Conservation (phyloP, 2,797 vertebrate genomes). For the Tapirus indicus region DNA sequence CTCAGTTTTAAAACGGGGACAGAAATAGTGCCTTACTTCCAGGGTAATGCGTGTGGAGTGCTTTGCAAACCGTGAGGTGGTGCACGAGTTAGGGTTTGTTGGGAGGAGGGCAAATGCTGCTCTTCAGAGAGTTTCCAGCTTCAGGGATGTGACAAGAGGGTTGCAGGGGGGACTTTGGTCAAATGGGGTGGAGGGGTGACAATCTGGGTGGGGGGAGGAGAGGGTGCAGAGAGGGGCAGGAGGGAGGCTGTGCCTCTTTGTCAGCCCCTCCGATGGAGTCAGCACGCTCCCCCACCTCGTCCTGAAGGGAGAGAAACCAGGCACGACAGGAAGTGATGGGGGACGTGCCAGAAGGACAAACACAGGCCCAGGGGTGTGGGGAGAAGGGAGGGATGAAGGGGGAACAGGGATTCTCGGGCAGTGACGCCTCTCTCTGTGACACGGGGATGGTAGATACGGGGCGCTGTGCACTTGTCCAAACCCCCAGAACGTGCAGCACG, state of each 20-base stretch:
- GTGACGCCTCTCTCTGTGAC: fast-evolving
- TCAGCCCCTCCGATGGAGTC: background rate
- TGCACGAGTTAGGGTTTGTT: too few relatives aligned
- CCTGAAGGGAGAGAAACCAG: background rate
- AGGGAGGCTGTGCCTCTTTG: background rate
- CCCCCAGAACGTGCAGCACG: too few relatives aligned
- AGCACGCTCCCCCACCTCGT: background rate
- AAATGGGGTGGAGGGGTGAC: background rate
- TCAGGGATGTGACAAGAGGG: background rate
- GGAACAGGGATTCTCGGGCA: background rate
- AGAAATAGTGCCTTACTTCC: background rate
- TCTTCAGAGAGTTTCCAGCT: background rate
- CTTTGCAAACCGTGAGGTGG: background rate
- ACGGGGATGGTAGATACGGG: background rate
- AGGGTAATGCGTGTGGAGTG: fast-evolving
- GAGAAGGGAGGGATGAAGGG: background rate
- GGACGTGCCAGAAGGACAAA: background rate
- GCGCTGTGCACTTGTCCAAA: background rate
- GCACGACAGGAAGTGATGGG: background rate
- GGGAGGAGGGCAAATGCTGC: background rate
- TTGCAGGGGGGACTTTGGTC: background rate
- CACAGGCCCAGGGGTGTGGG: background rate
- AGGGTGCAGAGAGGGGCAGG: fast-evolving
- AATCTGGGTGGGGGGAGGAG: background rate
- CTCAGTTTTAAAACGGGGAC: background rate